Percentiles rank a stretch among this genome's conserved stretches.
phyloP scores from a whole-genome alignment of 2,797 vertebrate species.

The Peromyscus eremicus region DNA sequence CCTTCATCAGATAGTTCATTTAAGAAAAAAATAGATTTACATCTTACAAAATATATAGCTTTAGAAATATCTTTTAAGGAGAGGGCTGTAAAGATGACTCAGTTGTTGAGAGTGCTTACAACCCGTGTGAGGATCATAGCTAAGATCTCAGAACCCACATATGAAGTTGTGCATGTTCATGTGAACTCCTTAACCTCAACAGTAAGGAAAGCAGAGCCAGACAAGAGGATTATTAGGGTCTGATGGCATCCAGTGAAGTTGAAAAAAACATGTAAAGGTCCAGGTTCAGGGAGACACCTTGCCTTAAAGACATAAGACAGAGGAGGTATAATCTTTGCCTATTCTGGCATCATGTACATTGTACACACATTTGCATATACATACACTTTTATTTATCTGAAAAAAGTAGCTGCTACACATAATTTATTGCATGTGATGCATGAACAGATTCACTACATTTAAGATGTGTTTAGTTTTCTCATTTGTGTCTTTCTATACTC shows the following conservation, averaged over 20 bases:
- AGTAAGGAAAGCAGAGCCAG: too few species aligned
- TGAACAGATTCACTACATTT: neutral
- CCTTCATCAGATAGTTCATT: neutral
- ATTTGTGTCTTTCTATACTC: slow-evolving; percentile 24
- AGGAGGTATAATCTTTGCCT: too few species aligned
- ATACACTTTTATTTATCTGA: neutral
- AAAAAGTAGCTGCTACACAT: neutral
- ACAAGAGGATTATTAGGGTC: neutral
- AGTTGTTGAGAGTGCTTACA: neutral
- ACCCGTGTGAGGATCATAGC: neutral
- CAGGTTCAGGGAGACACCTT: neutral
- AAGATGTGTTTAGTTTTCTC: neutral
- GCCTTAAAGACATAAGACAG: neutral
- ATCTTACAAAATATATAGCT: neutral
- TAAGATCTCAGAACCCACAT: neutral
- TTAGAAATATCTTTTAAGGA: neutral
- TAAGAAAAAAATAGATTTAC: neutral
- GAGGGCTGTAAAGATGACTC: neutral
- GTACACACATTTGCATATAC: neutral
- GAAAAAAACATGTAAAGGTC: neutral
- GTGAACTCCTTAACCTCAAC: rapidly evolving
- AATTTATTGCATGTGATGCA: neutral
- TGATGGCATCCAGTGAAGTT: neutral
- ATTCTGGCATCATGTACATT: neutral
- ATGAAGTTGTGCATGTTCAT: neutral